Evolutionary conservation across 2,888 invertebrate species (phyloP), one percentile per base, ranked within the genome.

Genomic region (Oscheius onirici): DNA sequence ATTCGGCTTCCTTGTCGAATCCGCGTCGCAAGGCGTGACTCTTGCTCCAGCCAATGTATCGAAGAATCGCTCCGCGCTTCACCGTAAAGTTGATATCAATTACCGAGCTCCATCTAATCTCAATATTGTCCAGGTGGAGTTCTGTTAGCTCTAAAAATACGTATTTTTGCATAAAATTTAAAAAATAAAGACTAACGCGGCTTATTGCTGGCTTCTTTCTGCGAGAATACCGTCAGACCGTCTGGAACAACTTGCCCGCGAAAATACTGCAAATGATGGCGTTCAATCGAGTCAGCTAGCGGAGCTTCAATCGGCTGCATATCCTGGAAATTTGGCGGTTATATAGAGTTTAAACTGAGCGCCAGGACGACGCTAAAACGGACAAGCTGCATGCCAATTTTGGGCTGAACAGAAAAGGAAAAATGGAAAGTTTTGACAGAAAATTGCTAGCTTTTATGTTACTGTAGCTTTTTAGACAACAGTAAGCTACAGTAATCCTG

Each of bases 261-360:
- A 84, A 92, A 92, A 69, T 90, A 88, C 65, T 88, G 88, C 69
- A 92, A 86, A 88, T 92, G 92, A 76, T 91, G 90, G 22, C 89
- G 72, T 87, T 92, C 92, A 69, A 92, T 90, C 54, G 90, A 89
- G 78, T 90, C 90, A 5, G 91, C 90, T 79, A 91, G 89, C 15
- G 90, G 90, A 57, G 89, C 88, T 71, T 91, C 91, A 55, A 92
- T 83, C 1, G 92, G 92, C 85, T 92, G 91, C 91, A 74, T 75
- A 26, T 78, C 80, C 54, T 72, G 57, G 15, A 71, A 65, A 20
- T 6, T 24, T 55, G 13, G 20, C 8, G 8, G 6, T 61, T 15
- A 2, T 44, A 20, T 15, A 3, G 58, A 40, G 17, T 26, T 44
- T 15, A 58, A 43, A 22, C 15, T 20, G 41, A 40, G 20, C 13